phyloP scores from a whole-genome alignment of 2,113 vertebrate genomes.

The Ictalurus furcatus region DNA sequence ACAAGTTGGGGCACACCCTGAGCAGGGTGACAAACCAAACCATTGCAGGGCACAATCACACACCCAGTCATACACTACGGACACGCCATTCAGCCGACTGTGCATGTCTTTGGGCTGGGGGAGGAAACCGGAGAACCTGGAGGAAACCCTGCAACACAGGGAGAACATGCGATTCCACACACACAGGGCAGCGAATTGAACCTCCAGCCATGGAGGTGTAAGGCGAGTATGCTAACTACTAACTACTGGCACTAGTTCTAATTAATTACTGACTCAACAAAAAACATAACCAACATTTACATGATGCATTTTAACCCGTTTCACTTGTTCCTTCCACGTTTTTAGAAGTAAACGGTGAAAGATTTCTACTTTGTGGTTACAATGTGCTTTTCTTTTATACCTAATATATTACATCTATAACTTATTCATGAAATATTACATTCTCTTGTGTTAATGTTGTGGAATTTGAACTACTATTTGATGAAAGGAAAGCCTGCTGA shows the following conservation, averaged over 20 bases:
- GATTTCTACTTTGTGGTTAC: not conserved
- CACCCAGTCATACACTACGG: no score
- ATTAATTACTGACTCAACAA: not conserved
- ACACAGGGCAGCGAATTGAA: no score
- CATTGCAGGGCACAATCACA: no score
- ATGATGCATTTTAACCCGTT: not conserved
- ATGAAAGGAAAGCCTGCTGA: not conserved
- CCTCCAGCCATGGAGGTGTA: no score
- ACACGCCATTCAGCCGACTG: no score
- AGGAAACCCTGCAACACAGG: no score
- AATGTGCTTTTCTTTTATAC: not conserved
- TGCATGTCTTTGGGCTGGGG: no score
- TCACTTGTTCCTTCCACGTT: not conserved
- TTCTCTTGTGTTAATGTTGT: not conserved
- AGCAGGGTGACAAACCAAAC: no score
- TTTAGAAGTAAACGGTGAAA: not conserved
- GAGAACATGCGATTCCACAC: no score
- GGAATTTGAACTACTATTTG: not conserved
- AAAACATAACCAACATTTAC: not conserved
- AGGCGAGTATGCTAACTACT: no score
- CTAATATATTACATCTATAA: not conserved
- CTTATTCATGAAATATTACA: not conserved
- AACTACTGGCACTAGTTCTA: not conserved
- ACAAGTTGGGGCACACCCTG: no score
- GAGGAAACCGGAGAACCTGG: no score